Base-by-base conservation (phyloP, 2,888 invertebrate genomes). In the Eupithecia subumbrata region DNA sequence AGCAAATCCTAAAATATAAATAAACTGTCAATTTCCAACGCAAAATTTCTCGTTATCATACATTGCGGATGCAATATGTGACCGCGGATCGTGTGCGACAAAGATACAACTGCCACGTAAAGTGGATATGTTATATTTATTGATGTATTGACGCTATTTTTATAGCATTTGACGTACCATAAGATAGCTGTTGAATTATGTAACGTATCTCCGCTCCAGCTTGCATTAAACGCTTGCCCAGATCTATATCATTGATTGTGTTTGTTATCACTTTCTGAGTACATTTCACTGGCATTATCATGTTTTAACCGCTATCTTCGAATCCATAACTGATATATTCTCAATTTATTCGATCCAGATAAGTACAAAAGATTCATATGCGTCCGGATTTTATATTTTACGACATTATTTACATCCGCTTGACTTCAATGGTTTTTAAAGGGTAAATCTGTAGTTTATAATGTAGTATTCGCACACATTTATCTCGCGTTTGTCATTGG, bases 231-330 rank as follows among this genome's bases (percentile, higher is more conserved):
- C 9, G 70, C 69, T 71, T 74, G 40, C 73, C 64, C 68, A 71
- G 70, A 73, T 75, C 67, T 48, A 74, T 77, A 69, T 74, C 66
- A 73, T 75, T 73, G 48, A 71, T 73, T 71, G 11, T 73, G 11
- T 66, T 74, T 68, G 18, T 63, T 71, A 69, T 69, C 48, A 34
- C 48, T 18, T 48, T 45, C 45, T 40, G 40, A 67, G 56, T 71
- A 52, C 60, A 66, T 72, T 69, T 69, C 52, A 30, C 52, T 11
- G 18, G 64, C 16, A 76, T 71, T 73, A 71, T 69, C 73, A 67
- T 71, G 72, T 73, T 71, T 69, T n/a, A 25, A 67, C 25, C 43
- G 34, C 48, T 60, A 67, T 72, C 25, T 30, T 68, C 68, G 18
- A 67, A 37, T 67, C 25, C 12, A 14, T 25, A 25, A 37, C 30